Evolutionary conservation across 2,888 invertebrate genomes (phyloP), one percentile per base, ranked within the genome.

Genomic region (Philereme vetulata): DNA sequence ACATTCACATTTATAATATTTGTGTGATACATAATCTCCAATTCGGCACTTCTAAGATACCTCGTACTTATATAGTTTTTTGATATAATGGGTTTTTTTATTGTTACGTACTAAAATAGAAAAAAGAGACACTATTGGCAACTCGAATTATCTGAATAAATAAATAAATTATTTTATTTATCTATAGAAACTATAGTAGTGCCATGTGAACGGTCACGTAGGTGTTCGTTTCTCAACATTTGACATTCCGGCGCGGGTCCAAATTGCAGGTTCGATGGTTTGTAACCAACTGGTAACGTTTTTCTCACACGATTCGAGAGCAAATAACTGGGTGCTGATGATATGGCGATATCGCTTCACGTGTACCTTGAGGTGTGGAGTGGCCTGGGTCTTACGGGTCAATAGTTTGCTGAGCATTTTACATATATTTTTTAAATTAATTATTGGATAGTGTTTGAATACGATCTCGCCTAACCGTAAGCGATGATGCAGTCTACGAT

Each of bases 241-340:
- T 90, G 90, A 90, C 90, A 90, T 90, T 86, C 86, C 84, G 62
- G 62, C 62, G 72, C 67, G 66, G 70, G 72, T 67, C 74, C 78
- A 88, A 89, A 91, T 90, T 89, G 83, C 76, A 70, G 82, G 86
- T 84, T 87, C 79, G 82, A 78, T 82, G 77, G 78, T 78, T 73
- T 75, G 78, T 76, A 82, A 83, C 77, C 81, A 77, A 78, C 78
- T 72, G 75, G 78, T 77, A 81, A 83, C 78, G 88, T 88, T 90
- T 89, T 90, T 90, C 89, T 90, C 91, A 91, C 91, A 90, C 91
- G 86, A 88, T 84, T 80, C 80, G 88, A 86, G 84, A 86, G 85
- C 84, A 91, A 90, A 91, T 91, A 87, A 87, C 85, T 84, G 81
- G 90, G 85, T 88, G 88, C 84, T 81, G 85, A 86, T 87, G 86